A percentile compares a stretch with the other conserved stretches of the same genome.
phyloP scores from a whole-genome alignment of 2,113 vertebrate species.

The Coreoperca whiteheadi region DNA sequence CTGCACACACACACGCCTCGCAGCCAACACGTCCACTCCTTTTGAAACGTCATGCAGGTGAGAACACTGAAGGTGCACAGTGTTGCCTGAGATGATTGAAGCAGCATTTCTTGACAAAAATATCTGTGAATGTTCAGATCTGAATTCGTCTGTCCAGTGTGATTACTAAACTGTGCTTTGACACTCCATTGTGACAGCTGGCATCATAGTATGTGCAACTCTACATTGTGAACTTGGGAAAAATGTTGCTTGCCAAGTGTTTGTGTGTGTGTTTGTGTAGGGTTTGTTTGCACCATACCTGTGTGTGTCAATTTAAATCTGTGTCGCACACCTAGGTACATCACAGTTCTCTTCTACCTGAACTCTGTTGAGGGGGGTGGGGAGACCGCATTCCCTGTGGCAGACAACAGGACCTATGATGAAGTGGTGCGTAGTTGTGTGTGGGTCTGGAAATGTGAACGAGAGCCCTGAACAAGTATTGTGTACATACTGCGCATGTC shows the following conservation, averaged over 20 bases:
- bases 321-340: conserved; percentile 89
- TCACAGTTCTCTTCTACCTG: conserved; percentile 98
- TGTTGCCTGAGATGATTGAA: background rate
- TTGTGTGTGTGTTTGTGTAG: conserved; percentile 31
- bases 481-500: conserved; percentile 57
- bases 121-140: conserved; percentile 4
- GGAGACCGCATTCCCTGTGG: conserved; percentile 97
- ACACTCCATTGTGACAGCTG: conserved; percentile 76
- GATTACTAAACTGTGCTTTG: conserved; percentile 33
- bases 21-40: conserved; percentile 89
- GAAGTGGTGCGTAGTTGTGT: conserved; percentile 89
- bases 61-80: conserved; percentile 44
- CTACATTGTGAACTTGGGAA: conserved; percentile 8
- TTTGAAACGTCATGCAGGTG: conserved; percentile 98
- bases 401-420: conserved; percentile 98
- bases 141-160: conserved; percentile 31
- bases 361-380: conserved; percentile 98
- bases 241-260: conserved; percentile 17
- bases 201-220: conserved; percentile 42
- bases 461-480: conserved; percentile 40
- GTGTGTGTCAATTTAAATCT: conserved; percentile 72
- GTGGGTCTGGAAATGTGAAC: conserved; percentile 39
- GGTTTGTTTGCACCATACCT: conserved; percentile 50
- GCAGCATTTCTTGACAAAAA: background rate
- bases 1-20: conserved; percentile 94